Evolutionary conservation across 2,113 vertebrate species (phyloP).

Genomic region (Crotalus helleri): DNA sequence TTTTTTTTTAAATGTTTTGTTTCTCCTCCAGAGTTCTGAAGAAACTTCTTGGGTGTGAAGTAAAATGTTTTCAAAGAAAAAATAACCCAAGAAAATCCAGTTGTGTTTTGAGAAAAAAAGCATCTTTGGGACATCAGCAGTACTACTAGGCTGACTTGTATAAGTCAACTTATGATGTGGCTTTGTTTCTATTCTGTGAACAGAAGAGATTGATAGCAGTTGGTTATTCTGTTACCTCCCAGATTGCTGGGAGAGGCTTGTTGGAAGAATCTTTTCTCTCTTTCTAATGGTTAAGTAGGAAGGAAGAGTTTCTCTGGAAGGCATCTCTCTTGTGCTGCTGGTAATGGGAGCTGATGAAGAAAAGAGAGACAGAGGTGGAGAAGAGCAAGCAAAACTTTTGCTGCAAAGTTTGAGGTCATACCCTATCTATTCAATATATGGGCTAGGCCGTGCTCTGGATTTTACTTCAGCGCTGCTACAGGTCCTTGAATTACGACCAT

Average conservation of each 20-base stretch:
- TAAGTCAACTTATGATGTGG: neutral
- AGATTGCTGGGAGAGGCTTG: neutral
- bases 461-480: neutral
- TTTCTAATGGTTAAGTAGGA: neutral
- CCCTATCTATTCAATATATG: neutral
- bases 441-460: neutral
- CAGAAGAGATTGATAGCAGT: no score
- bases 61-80: no score
- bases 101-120: no score
- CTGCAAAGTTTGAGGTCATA: neutral
- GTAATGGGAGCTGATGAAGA: neutral
- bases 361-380: neutral
- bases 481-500: neutral
- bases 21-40: no score
- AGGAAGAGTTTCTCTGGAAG: neutral
- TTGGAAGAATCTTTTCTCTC: neutral
- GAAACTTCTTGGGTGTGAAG: no score
- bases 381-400: neutral
- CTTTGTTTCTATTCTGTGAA: neutral
- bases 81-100: no score
- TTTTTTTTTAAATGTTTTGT: no score
- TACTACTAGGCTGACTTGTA: neutral
- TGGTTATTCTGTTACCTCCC: neutral
- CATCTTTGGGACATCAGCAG: neutral
- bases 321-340: neutral